A percentile compares a stretch with the other conserved stretches of the same genome.
These are phyloP conservation scores for Micromesistius poutassou DNA, from an alignment of 2,797 vertebrate genomes.

Conservation along the genomic window DNA sequence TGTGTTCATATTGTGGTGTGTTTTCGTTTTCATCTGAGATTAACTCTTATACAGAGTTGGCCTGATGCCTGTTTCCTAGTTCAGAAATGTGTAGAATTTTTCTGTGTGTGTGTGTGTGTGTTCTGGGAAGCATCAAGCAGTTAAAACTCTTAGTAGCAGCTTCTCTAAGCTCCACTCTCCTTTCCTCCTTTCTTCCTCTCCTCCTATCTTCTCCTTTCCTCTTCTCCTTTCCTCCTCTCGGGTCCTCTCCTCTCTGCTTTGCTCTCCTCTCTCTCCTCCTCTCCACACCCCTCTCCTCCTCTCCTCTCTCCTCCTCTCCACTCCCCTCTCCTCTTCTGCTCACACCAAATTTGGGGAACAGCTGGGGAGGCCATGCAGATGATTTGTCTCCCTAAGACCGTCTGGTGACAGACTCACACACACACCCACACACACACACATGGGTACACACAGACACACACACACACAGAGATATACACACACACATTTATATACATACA, in stretches of 20 bases:
- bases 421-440: conserved; percentile 19
- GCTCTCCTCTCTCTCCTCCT: too few relatives aligned
- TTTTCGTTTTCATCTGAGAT: conserved; percentile 15
- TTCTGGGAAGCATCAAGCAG: conserved; percentile 73
- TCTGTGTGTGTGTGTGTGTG: conserved; percentile 5
- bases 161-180: conserved; percentile 41
- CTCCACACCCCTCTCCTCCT: conserved; percentile 14
- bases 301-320: not conserved
- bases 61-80: conserved; percentile 34
- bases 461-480: conserved; percentile 6
- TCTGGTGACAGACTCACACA: conserved; percentile 67
- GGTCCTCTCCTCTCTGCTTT: too few relatives aligned
- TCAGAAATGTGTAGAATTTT: conserved; percentile 36
- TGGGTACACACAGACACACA: conserved; percentile 16
- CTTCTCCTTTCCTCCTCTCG: too few relatives aligned
- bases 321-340: conserved; percentile 26
- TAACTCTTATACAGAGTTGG: conserved; percentile 46
- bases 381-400: conserved; percentile 75
- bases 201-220: not conserved
- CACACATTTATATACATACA: not conserved
- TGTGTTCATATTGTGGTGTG: conserved; percentile 12
- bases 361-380: conserved; percentile 57
- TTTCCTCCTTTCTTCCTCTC: too few relatives aligned
- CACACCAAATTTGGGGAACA: conserved; percentile 56
- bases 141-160: conserved; percentile 66